Evolutionary conservation across 1,140 invertebrate genomes (phyloP), one percentile per base, ranked within the genome.

Genomic region (Anagrus nilaparvatae): DNA sequence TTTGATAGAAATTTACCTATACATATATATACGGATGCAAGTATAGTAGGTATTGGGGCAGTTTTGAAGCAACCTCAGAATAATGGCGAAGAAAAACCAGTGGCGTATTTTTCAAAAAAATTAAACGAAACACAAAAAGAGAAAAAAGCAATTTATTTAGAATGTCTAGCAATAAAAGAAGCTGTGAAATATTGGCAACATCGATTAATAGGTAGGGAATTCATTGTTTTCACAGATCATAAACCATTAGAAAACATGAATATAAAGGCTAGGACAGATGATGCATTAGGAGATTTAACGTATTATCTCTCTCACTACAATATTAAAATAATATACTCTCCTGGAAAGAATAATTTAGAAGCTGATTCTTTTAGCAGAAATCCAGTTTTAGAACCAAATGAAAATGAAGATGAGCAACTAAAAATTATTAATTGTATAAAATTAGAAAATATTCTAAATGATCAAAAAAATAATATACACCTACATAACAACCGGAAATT

Each of bases 91-190:
- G 27, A 40, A 14, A 23, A 29, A 43, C 5, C 24, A 27, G 24
- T 41, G 30, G 40, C 39, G 16, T 48, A 40, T 38, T 48, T 48
- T 33, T 41, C 37, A 32, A 48, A 44, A 38, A 40, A 44, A 21
- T 29, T 41, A 35, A 34, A 40, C 17, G 12, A 47, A 32, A 17
- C 35, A 18, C 23, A 24, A 38, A 32, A 36, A 30, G n/a, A 25
- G 3, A 34, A 42, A 47, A 43, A 40, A 43, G 40, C 40, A 27
- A 43, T 43, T 33, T 38, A 43, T 31, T 23, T 47, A 19, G 19
- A 49, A 43, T 42, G 49, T 20, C 31, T 53, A 6, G 52, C 46
- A 37, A 18, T 35, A 43, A 33, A 53, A 45, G 35, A 50, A 51
- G 39, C 35, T 19, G 20, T 40, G 40, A 19, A 17, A 45, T 42